A percentile compares a stretch with the other conserved stretches of the same genome.
phyloP scores from a whole-genome alignment of 2,113 vertebrate species.

The Poeciliopsis retropinna region DNA sequence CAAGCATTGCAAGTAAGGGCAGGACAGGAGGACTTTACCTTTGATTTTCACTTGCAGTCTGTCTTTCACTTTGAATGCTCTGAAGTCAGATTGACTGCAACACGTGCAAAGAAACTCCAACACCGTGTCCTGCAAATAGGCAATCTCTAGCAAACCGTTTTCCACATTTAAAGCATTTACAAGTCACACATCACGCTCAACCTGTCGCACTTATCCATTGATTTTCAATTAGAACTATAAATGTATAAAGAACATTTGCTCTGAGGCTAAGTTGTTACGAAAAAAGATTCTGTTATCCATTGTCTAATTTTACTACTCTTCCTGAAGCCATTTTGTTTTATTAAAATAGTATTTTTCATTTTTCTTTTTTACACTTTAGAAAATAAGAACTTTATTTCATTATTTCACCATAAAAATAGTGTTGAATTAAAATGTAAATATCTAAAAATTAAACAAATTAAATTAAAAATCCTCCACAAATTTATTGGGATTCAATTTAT shows the following conservation, averaged over 20 bases:
- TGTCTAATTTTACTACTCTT: too few species aligned
- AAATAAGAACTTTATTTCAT: too few species aligned
- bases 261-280: background rate
- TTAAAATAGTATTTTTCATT: too few species aligned
- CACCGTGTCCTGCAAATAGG: background rate
- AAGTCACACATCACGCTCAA: background rate
- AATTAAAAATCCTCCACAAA: too few species aligned
- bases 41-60: slow-evolving; percentile 12
- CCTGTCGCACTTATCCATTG: background rate
- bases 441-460: too few species aligned
- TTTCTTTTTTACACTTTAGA: too few species aligned
- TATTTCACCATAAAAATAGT: too few species aligned
- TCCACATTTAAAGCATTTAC: background rate
- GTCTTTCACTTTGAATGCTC: background rate
- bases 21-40: slow-evolving; percentile 1
- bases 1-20: slow-evolving; percentile 4
- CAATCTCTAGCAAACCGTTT: background rate
- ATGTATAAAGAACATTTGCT: background rate
- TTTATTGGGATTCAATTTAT: too few species aligned
- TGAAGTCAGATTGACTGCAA: background rate
- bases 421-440: too few species aligned
- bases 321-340: too few species aligned
- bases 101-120: background rate
- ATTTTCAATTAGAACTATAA: background rate
- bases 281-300: background rate